phyloP scores from a whole-genome alignment of 2,888 invertebrate genomes.

The Mellilla xanthometata region DNA sequence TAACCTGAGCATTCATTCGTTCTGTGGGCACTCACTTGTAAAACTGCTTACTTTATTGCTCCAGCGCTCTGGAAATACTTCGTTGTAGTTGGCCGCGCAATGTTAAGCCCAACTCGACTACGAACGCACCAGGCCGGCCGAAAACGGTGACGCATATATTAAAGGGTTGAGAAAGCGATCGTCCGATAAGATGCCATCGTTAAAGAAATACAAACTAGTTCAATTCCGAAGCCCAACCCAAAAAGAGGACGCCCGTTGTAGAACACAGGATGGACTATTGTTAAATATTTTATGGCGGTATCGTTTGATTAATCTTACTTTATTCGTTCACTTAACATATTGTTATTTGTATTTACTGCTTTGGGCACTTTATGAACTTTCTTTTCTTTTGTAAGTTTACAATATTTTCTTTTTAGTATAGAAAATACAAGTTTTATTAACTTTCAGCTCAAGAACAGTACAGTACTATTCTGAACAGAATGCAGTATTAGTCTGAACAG shows the following conservation, averaged over 20 bases:
- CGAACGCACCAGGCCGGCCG: slow-evolving; percentile 34
- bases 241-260: slow-evolving; percentile 66
- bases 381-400: too few relatives aligned
- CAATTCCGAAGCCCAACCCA: slow-evolving; percentile 61
- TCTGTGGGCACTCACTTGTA: slow-evolving; percentile 67
- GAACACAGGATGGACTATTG: slow-evolving; percentile 71
- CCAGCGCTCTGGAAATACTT: slow-evolving; percentile 60
- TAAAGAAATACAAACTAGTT: slow-evolving; percentile 74
- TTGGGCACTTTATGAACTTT: too few relatives aligned
- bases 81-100: slow-evolving; percentile 51
- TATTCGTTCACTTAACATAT: slow-evolving; percentile 72
- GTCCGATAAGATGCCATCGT: slow-evolving; percentile 64
- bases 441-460: too few relatives aligned
- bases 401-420: too few relatives aligned
- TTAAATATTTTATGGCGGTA: slow-evolving; percentile 68
- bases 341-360: too few relatives aligned
- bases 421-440: too few relatives aligned
- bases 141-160: slow-evolving; percentile 65
- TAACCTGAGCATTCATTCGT: slow-evolving; percentile 64
- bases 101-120: slow-evolving; percentile 44
- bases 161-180: slow-evolving; percentile 76
- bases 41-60: slow-evolving; percentile 73
- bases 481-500: slow-evolving; percentile 1
- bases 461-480: too few relatives aligned
- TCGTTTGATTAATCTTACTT: slow-evolving; percentile 74